phyloP scores from a whole-genome alignment of 2,797 vertebrate genomes.

The Trachops cirrhosus region DNA sequence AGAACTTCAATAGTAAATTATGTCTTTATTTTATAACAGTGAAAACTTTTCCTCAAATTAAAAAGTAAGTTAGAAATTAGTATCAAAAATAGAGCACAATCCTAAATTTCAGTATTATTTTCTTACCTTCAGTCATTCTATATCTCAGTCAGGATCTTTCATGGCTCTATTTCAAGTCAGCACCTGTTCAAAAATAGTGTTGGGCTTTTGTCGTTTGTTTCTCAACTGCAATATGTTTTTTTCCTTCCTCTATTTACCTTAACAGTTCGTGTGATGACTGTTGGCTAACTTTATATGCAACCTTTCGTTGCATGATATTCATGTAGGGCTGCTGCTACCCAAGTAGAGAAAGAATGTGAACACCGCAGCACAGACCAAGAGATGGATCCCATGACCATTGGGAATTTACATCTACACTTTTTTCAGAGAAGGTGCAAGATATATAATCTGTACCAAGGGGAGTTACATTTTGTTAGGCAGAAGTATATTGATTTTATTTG shows the following conservation, averaged over 20 bases:
- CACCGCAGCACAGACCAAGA: background rate
- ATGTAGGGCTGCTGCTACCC: background rate
- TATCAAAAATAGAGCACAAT: background rate
- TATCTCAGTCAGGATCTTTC: background rate
- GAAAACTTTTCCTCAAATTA: background rate
- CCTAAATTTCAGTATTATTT: background rate
- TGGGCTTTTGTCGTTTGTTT: background rate
- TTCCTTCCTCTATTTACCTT: background rate
- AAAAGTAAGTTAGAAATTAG: background rate
- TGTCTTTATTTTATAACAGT: background rate
- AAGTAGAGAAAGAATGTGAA: background rate
- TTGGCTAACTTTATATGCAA: background rate
- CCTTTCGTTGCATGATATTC: background rate
- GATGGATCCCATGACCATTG: accelerated
- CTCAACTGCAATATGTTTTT: background rate
- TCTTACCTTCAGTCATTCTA: background rate
- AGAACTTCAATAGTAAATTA: background rate
- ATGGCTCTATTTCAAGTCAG: background rate
- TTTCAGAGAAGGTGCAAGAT: background rate
- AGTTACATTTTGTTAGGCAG: background rate
- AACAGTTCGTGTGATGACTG: background rate
- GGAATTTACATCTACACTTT: background rate
- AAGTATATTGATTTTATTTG: background rate
- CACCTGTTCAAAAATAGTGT: background rate
- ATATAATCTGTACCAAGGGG: background rate